These are phyloP conservation scores for Psittacara wagleri DNA, from an alignment of 2,113 vertebrate genomes.

Conservation along the genomic window DNA sequence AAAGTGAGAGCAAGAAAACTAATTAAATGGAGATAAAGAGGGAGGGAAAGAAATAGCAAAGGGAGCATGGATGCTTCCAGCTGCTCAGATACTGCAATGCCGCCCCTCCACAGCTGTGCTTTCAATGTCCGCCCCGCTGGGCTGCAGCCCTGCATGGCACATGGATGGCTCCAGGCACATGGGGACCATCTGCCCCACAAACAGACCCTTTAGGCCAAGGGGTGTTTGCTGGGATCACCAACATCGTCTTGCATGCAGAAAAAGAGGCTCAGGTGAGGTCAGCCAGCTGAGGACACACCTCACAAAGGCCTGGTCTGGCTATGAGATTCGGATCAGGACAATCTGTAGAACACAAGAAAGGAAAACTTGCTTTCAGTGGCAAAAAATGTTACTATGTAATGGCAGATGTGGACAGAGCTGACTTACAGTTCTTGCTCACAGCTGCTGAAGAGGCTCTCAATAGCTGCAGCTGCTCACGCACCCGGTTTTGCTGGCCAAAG, in stretches of 20 bases:
- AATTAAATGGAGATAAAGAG: not conserved
- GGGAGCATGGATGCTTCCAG: not conserved
- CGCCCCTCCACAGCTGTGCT: not conserved
- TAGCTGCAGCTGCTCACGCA: constrained; percentile 27
- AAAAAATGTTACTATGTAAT: not conserved
- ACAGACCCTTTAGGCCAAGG: not conserved
- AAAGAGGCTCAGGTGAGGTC: not conserved
- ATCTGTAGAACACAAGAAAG: not conserved
- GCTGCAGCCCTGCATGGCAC: not conserved
- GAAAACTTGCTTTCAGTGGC: not conserved
- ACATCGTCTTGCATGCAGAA: no score
- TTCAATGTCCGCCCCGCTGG: not conserved
- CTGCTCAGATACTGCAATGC: rapidly evolving
- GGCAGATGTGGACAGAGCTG: constrained; percentile 15
- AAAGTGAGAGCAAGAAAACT: not conserved
- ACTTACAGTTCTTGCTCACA: not conserved
- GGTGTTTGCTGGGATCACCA: not conserved
- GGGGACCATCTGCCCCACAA: not conserved
- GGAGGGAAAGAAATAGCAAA: not conserved
- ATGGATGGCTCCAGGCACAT: not conserved
- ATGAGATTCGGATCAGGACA: not conserved
- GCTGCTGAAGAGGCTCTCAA: not conserved
- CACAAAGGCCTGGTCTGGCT: not conserved
- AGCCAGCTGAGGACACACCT: not conserved
- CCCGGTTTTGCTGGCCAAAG: rapidly evolving